Evolutionary conservation across 2,797 vertebrate genomes (phyloP).

Genomic region (Adelosebastes latens): DNA sequence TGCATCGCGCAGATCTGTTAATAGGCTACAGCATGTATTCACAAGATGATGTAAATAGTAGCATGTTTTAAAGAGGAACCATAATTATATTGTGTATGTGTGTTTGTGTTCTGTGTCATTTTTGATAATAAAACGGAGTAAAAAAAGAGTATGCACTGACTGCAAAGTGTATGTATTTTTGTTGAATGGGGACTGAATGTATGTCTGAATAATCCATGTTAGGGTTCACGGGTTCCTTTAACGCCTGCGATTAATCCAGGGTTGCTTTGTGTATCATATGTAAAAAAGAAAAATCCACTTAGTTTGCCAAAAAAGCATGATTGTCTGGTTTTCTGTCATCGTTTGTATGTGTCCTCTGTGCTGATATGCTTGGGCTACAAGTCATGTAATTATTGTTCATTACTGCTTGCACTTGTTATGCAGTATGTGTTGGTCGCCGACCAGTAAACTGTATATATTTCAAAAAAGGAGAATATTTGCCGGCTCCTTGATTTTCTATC

Average conservation of each 20-base stretch:
- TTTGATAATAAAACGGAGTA: constrained; percentile 85
- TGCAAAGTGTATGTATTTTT: constrained; percentile 83
- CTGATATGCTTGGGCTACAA: constrained; percentile 49
- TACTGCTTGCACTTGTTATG: constrained; percentile 44
- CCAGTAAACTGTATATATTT: constrained; percentile 48
- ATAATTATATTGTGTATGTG: constrained; percentile 83
- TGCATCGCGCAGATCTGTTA: constrained; percentile 76
- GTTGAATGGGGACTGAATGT: constrained; percentile 65
- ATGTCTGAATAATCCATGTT: constrained; percentile 67
- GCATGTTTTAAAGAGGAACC: constrained; percentile 88
- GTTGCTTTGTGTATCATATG: constrained; percentile 51
- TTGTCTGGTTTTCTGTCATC: constrained; percentile 30
- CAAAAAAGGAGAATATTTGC: constrained; percentile 45
- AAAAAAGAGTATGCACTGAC: constrained; percentile 76
- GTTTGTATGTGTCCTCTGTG: constrained; percentile 52
- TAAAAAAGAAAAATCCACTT: constrained; percentile 28
- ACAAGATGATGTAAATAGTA: constrained; percentile 86
- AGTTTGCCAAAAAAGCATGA: constrained; percentile 57
- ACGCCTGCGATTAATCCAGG: constrained; percentile 53
- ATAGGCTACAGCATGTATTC: constrained; percentile 88
- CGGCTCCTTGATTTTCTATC: constrained; percentile 60
- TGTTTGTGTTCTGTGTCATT: constrained; percentile 84
- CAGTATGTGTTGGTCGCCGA: constrained; percentile 27
- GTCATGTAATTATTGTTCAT: constrained; percentile 38
- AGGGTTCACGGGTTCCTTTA: constrained; percentile 57